phyloP scores from a whole-genome alignment of 2,113 vertebrate species.

The Chionis minor region DNA sequence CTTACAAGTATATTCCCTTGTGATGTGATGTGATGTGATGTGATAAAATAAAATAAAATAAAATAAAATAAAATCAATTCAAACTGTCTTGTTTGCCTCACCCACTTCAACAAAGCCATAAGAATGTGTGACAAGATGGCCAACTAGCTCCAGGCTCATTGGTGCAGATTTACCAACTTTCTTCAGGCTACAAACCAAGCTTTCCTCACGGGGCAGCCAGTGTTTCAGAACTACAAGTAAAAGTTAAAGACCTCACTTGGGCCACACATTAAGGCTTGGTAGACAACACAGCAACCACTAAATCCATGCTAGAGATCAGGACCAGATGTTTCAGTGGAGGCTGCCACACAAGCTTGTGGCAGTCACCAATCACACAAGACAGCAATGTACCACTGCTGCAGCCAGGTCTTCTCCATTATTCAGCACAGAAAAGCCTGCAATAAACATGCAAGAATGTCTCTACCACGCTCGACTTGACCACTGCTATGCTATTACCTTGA shows the following conservation, averaged over 20 bases:
- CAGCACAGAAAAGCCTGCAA: neutral
- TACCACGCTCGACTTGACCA: accelerated
- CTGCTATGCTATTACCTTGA: neutral
- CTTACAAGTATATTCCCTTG: neutral
- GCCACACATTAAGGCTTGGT: neutral
- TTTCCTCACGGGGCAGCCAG: neutral
- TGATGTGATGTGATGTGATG: too few species aligned
- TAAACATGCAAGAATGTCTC: neutral
- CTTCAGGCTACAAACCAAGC: neutral
- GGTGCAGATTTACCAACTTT: neutral
- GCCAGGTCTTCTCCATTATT: neutral
- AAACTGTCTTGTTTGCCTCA: neutral
- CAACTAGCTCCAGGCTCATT: neutral
- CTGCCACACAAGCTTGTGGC: neutral
- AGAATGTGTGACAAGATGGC: neutral
- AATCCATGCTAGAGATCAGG: neutral
- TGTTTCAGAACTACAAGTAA: neutral
- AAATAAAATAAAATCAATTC: neutral
- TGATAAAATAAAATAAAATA: neutral
- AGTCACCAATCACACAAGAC: neutral
- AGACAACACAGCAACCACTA: neutral
- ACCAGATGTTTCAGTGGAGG: neutral
- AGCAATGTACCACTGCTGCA: neutral
- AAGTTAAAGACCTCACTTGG: neutral
- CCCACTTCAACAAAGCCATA: neutral